Percentiles rank a stretch among this genome's conserved stretches.
Evolutionary conservation across 2,888 invertebrate genomes (phyloP).

Genomic region (Drosophila macrospina): DNA sequence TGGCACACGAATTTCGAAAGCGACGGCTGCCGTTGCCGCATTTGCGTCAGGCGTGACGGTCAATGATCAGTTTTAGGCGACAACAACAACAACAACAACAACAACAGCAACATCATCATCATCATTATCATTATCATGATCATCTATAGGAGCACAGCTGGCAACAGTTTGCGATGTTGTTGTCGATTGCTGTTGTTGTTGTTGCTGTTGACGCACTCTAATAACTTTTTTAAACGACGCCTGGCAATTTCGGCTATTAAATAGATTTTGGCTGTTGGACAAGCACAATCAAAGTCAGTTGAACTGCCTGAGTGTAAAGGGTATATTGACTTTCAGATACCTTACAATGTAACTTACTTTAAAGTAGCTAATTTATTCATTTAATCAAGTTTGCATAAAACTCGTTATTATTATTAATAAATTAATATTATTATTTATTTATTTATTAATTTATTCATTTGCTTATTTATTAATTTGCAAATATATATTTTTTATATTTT

Average conservation of each 20-base stretch:
- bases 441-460: too few relatives aligned
- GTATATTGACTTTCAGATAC: conserved; percentile 11
- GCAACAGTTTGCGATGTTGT: conserved; percentile 37
- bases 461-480: too few relatives aligned
- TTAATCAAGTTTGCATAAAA: too few relatives aligned
- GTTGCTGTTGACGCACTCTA: conserved; percentile 71
- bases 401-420: too few relatives aligned
- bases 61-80: conserved; percentile 73
- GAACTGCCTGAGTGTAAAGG: not conserved
- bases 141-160: conserved; percentile 36
- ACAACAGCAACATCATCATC: conserved; percentile 22
- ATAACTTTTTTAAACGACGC: conserved; percentile 71
- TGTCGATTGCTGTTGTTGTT: conserved; percentile 29
- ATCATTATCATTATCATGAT: conserved; percentile 27
- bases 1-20: conserved; percentile 78
- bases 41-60: conserved; percentile 79
- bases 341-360: too few relatives aligned
- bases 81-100: conserved; percentile 43
- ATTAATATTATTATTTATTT: too few relatives aligned
- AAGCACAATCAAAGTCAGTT: conserved; percentile 40
- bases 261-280: conserved; percentile 48
- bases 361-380: too few relatives aligned
- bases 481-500: too few relatives aligned
- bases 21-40: conserved; percentile 42
- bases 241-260: conserved; percentile 60